Evolutionary conservation across 2,113 vertebrate species (phyloP).

Genomic region (Engraulis encrasicolus): DNA sequence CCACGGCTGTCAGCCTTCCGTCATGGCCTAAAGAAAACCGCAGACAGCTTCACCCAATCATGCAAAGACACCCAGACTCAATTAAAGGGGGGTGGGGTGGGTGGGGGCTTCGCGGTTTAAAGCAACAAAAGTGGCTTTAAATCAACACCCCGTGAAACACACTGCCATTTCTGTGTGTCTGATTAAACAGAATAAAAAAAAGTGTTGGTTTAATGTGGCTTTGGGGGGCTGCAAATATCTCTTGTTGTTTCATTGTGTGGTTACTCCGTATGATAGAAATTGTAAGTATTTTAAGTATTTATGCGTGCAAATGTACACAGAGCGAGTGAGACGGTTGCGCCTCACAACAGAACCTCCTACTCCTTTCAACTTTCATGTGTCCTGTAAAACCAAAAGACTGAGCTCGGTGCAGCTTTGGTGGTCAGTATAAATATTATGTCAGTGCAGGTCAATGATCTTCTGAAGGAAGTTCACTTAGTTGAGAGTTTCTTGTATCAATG

Average conservation of each 20-base stretch:
- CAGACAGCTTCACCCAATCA: not conserved
- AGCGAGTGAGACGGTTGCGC: too few species aligned
- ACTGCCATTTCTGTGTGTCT: not conserved
- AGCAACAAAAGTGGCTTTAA: not conserved
- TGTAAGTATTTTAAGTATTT: too few species aligned
- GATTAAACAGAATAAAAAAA: not conserved
- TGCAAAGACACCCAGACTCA: not conserved
- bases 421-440: too few species aligned
- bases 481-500: not conserved
- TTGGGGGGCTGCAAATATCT: not conserved
- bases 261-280: not conserved
- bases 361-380: too few species aligned
- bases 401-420: too few species aligned
- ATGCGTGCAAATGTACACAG: not conserved
- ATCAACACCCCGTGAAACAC: not conserved
- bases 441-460: not conserved
- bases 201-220: not conserved
- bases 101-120: not conserved
- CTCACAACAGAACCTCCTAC: too few species aligned
- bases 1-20: not conserved
- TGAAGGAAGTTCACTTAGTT: not conserved
- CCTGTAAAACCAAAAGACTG: too few species aligned
- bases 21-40: not conserved
- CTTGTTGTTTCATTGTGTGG: not conserved
- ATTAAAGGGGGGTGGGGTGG: too few species aligned